These are phyloP conservation scores for Mustela lutreola DNA, from an alignment of 2,113 vertebrate genomes.

Conservation along the genomic window DNA sequence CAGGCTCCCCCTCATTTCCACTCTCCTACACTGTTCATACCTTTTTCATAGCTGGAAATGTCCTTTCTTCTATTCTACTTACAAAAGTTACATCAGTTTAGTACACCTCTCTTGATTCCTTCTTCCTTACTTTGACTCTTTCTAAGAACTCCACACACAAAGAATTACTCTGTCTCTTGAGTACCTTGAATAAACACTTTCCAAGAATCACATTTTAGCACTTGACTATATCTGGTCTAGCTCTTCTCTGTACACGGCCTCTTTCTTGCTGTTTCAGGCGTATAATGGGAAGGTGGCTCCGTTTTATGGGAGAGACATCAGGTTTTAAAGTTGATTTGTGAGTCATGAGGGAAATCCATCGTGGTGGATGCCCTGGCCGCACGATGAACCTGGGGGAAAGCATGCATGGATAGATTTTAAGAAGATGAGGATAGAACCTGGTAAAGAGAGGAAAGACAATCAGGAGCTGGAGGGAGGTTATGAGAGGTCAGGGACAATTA, in stretches of 20 bases:
- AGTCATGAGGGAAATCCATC: background rate
- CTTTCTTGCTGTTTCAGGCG: background rate
- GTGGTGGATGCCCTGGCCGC: background rate
- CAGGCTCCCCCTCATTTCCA: background rate
- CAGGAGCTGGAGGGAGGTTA: background rate
- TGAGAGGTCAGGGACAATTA: background rate
- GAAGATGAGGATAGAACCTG: background rate
- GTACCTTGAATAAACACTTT: background rate
- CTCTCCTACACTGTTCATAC: background rate
- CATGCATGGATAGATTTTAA: background rate
- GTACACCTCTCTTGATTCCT: background rate
- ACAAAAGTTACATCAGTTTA: background rate
- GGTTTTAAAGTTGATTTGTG: background rate
- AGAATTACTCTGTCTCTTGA: background rate
- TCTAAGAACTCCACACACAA: background rate
- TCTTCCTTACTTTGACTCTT: background rate
- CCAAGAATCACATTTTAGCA: background rate
- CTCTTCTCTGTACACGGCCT: background rate
- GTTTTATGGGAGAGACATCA: background rate
- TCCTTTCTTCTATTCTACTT: background rate
- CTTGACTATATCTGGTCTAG: background rate
- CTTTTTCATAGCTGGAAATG: background rate
- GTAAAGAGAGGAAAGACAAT: background rate
- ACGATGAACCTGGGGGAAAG: background rate
- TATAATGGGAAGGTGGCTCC: background rate